phyloP scores from a whole-genome alignment of 2,888 invertebrate genomes.

The Dasypogon diadema region DNA sequence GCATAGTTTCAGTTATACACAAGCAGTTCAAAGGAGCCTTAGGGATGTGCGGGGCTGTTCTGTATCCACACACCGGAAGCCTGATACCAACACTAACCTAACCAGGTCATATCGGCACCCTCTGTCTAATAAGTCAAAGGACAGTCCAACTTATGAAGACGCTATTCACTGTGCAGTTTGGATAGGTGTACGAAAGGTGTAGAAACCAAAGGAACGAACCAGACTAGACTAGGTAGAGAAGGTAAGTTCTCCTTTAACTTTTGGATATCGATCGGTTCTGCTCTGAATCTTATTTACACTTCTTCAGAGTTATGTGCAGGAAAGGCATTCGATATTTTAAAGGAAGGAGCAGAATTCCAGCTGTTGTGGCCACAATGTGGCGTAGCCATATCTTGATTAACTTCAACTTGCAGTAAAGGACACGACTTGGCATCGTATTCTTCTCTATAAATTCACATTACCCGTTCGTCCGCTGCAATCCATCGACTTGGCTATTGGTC shows the following conservation, averaged over 20 bases:
- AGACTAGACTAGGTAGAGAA: constrained; percentile 21
- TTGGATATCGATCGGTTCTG: constrained; percentile 36
- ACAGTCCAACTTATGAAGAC: constrained; percentile 11
- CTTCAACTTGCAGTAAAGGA: neutral
- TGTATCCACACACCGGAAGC: constrained; percentile 2
- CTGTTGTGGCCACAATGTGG: neutral
- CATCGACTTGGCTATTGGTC: constrained; percentile 71
- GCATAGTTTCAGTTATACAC: constrained; percentile 23
- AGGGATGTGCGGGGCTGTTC: neutral
- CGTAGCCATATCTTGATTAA: neutral
- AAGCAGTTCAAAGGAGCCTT: neutral
- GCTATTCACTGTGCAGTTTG: constrained; percentile 10
- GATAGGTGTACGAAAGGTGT: neutral
- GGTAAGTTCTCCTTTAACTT: constrained; percentile 38
- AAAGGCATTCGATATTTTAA: constrained; percentile 1
- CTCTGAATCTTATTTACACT: constrained; percentile 23
- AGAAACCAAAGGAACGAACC: neutral
- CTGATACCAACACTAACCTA: constrained; percentile 6
- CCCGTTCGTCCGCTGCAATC: constrained; percentile 76
- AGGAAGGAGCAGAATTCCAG: neutral
- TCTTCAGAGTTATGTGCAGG: neutral
- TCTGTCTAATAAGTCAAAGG: neutral
- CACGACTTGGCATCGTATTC: neutral
- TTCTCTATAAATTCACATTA: constrained; percentile 62
- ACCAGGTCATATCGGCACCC: neutral